Evolutionary conservation across 2,888 invertebrate species (phyloP), one percentile per base, ranked within the genome.

Genomic region (Arge pagana): DNA sequence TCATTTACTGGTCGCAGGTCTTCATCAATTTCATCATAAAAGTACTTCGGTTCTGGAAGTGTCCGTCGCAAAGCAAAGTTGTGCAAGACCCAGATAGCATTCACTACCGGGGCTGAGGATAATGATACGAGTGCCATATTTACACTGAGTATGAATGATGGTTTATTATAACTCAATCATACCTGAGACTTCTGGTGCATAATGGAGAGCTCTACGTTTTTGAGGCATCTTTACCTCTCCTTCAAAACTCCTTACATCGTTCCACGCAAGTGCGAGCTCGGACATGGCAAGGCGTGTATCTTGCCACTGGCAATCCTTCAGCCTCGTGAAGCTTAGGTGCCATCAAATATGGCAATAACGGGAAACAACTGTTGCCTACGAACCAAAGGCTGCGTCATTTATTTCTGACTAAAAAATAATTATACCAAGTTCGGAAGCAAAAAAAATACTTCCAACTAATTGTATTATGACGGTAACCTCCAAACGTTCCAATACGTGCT

Each of bases 151-250:
- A 28, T 33, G 11, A 19, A 30, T 39, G 26, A 24, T 26, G 33
- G 33, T 41, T 31, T 10, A 41, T 41, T 42, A 19, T 36, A 36
- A 18, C 8, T 36, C 10, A 36, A 36, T 36, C 19, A 36, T 36
- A 36, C 36, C 36, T 36, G 36, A 16, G 31, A 42, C 42, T 21
- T 54, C 36, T 26, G 51, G 48, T 35, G 54, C 37, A 48, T 54
- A 54, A 51, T 54, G 51, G 13, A 54, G n/a, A 21, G 11, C 41
- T 48, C 48, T 51, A 11, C 52, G 35, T 41, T 54, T 18, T 36
- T 40, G 8, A 54, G 24, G 23, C 51, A 54, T 23, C 54, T 18
- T 48, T 51, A 48, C 16, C 51, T 24, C 10, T 40, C 50, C 19
- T 51, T 54, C 11, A 51, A 33, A 3, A 51, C 18, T 42, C 54